Conservation (phyloP, 2,113 vertebrate species). For the Platanista minor region DNA sequence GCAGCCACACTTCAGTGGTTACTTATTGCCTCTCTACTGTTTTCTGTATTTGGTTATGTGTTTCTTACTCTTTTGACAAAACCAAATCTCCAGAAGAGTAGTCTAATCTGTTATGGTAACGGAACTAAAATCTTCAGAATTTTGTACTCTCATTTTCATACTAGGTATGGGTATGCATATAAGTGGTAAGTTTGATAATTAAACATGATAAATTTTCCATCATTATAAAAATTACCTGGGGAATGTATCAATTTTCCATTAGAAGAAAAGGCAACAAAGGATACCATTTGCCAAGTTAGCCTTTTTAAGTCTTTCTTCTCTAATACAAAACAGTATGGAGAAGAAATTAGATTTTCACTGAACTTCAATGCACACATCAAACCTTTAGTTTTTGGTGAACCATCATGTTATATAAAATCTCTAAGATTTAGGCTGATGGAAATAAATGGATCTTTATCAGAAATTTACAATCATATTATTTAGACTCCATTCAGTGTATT, state of each 20-base stretch:
- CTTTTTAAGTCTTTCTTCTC: background rate
- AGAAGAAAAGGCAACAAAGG: background rate
- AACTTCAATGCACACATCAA: background rate
- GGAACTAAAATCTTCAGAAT: background rate
- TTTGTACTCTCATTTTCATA: background rate
- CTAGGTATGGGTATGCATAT: background rate
- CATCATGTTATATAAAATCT: background rate
- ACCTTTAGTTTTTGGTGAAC: background rate
- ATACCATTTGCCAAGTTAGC: background rate
- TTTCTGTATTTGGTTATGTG: background rate
- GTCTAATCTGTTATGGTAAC: background rate
- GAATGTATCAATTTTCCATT: background rate
- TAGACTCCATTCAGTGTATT: background rate
- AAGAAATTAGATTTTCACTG: background rate
- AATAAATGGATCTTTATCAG: background rate
- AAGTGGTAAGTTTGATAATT: background rate
- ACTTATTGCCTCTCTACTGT: background rate
- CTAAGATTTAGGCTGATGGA: background rate
- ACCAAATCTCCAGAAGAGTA: background rate
- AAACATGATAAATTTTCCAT: background rate
- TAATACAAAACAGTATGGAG: background rate
- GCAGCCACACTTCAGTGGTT: background rate
- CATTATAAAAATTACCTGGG: background rate
- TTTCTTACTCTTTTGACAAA: background rate
- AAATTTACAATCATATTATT: background rate